Evolutionary conservation across 2,888 invertebrate genomes (phyloP).

Genomic region (Philereme transversata): DNA sequence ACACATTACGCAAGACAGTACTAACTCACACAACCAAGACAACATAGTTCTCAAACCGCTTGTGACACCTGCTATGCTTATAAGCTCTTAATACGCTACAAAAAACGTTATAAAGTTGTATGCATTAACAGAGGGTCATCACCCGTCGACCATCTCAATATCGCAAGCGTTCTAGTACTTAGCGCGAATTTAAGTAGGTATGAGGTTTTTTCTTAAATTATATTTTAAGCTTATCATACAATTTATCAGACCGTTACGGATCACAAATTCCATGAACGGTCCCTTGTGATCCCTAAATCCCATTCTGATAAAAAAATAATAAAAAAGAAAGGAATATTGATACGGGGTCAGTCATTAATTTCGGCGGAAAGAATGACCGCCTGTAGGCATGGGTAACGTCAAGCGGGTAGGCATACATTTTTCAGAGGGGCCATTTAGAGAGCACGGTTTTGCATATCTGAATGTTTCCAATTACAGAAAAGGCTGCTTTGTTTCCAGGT

Average conservation of each 20-base stretch:
- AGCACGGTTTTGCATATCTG: constrained; percentile 70
- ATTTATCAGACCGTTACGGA: constrained; percentile 25
- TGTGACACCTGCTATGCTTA: too few relatives aligned
- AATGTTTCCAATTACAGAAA: constrained; percentile 70
- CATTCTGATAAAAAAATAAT: constrained; percentile 25
- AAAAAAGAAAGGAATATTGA: constrained; percentile 31
- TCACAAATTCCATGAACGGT: constrained; percentile 23
- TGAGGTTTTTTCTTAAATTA: too few relatives aligned
- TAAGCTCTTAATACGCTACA: too few relatives aligned
- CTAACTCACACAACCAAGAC: too few relatives aligned
- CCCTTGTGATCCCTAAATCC: constrained; percentile 27
- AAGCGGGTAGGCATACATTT: constrained; percentile 67
- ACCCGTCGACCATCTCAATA: too few relatives aligned
- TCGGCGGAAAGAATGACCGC: constrained; percentile 27
- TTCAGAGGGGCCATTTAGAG: constrained; percentile 62
- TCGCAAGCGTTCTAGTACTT: too few relatives aligned
- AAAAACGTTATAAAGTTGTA: too few relatives aligned
- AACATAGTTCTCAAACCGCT: too few relatives aligned
- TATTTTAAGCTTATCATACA: constrained; percentile 9
- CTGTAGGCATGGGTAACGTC: constrained; percentile 48
- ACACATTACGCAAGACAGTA: too few relatives aligned
- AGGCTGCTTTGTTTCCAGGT: constrained; percentile 47
- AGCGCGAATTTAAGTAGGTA: too few relatives aligned
- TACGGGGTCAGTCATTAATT: constrained; percentile 34
- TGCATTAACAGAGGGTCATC: too few relatives aligned